A percentile compares a stretch with the other conserved stretches of the same genome.
These are phyloP conservation scores for Pholis gunnellus DNA, from an alignment of 2,113 vertebrate genomes.

Conservation along the genomic window DNA sequence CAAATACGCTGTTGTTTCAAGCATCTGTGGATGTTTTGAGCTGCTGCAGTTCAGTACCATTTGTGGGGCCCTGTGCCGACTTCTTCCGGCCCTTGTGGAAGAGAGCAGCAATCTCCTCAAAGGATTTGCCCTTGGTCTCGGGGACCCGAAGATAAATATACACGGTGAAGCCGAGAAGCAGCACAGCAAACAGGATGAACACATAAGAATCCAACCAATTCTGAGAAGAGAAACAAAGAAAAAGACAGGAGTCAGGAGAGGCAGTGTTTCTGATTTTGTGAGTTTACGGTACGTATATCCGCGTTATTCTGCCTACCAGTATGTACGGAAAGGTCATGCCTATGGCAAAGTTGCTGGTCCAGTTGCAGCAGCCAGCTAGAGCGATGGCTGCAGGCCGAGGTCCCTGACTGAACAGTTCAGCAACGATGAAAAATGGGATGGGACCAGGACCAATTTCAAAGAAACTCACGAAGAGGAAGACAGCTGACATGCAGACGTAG, in stretches of 20 bases:
- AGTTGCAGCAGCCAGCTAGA: constrained; percentile 92
- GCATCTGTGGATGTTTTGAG: constrained; percentile 82
- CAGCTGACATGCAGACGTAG: constrained; percentile 91
- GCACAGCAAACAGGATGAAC: constrained; percentile 89
- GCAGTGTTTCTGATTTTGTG: background rate
- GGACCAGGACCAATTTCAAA: constrained; percentile 97
- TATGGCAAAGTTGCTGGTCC: constrained; percentile 95
- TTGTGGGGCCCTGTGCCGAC: background rate
- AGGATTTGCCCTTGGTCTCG: constrained; percentile 95
- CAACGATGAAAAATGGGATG: constrained; percentile 98
- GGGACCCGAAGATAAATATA: constrained; percentile 91
- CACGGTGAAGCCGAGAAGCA: constrained; percentile 88
- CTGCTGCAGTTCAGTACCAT: constrained; percentile 86
- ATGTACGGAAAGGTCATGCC: constrained; percentile 94
- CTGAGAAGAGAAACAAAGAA: constrained; percentile 74
- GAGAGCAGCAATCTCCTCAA: constrained; percentile 90
- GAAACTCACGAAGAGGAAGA: constrained; percentile 96
- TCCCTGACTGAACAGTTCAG: constrained; percentile 98
- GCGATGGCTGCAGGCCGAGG: constrained; percentile 93
- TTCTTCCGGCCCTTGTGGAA: constrained; percentile 86
- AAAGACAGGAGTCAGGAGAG: background rate
- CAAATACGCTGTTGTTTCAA: constrained; percentile 66
- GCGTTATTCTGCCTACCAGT: constrained; percentile 80
- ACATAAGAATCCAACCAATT: constrained; percentile 86
- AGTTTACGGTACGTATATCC: background rate